phyloP scores from a whole-genome alignment of 1,140 invertebrate species.

The Meloidogyne chitwoodi region DNA sequence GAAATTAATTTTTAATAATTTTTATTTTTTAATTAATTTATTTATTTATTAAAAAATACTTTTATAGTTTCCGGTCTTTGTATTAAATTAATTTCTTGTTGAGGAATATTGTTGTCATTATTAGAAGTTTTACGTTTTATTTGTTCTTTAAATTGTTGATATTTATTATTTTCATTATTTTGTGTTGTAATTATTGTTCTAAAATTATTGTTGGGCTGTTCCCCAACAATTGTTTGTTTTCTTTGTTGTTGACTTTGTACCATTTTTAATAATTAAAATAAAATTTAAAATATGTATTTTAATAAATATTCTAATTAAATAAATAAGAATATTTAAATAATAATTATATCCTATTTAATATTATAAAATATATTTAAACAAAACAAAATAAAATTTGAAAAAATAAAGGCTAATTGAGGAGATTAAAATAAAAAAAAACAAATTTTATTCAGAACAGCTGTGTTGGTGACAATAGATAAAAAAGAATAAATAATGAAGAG shows the following conservation, averaged over 20 bases:
- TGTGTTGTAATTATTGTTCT: neutral
- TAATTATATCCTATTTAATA: no score
- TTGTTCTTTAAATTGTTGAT: neutral
- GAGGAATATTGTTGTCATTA: neutral
- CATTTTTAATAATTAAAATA: neutral
- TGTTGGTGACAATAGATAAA: neutral
- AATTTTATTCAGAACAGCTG: neutral
- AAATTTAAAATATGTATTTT: neutral
- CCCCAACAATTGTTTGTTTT: neutral
- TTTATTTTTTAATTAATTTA: no score
- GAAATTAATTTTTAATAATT: no score
- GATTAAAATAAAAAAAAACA: neutral
- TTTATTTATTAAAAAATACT: no score
- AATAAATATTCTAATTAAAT: neutral
- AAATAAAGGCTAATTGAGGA: neutral
- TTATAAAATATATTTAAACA: neutral
- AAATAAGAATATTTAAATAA: no score
- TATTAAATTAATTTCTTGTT: neutral
- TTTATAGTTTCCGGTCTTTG: neutral
- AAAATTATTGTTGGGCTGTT: neutral
- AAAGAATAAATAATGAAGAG: neutral
- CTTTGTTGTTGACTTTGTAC: constrained; percentile 6
- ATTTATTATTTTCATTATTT: neutral
- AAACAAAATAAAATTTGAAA: neutral
- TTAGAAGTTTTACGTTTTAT: neutral